These are phyloP conservation scores for Microplitis demolitor DNA, from an alignment of 1,140 invertebrate species.

Conservation along the genomic window DNA sequence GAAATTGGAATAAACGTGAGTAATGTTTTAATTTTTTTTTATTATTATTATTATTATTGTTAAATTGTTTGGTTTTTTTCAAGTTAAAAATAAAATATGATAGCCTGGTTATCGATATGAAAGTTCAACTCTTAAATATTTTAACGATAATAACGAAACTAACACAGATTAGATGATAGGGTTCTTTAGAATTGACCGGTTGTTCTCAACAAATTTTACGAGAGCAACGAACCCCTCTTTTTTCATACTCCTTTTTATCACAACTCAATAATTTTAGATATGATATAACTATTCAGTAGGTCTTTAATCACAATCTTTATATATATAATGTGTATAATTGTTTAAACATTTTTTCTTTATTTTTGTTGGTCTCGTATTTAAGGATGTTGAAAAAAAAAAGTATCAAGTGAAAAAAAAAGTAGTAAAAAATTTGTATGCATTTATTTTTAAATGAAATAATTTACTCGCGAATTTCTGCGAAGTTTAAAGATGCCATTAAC, in stretches of 20 bases:
- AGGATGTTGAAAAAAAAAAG: neutral
- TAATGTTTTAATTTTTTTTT: too few relatives aligned
- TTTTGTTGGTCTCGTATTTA: neutral
- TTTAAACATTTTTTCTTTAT: neutral
- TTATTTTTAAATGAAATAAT: neutral
- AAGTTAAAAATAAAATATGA: neutral
- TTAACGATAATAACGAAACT: constrained; percentile 19
- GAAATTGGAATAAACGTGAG: too few relatives aligned
- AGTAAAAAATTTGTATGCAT: neutral
- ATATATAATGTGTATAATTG: neutral
- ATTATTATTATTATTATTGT: too few relatives aligned
- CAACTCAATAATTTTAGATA: neutral
- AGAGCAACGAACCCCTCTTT: constrained; percentile 20
- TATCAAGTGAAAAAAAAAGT: neutral
- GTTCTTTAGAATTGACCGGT: neutral
- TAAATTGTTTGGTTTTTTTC: neutral
- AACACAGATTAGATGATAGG: constrained; percentile 17
- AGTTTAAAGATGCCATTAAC: neutral
- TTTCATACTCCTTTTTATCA: neutral
- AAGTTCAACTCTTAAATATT: neutral
- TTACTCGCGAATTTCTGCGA: neutral
- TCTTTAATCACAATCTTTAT: neutral
- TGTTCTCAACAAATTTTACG: constrained; percentile 12
- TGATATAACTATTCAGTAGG: neutral
- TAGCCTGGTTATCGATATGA: constrained; percentile 18